Percentiles rank a stretch among this genome's conserved stretches.
These are phyloP conservation scores for Poeciliopsis retropinna DNA, from an alignment of 2,113 vertebrate genomes.

Conservation along the genomic window DNA sequence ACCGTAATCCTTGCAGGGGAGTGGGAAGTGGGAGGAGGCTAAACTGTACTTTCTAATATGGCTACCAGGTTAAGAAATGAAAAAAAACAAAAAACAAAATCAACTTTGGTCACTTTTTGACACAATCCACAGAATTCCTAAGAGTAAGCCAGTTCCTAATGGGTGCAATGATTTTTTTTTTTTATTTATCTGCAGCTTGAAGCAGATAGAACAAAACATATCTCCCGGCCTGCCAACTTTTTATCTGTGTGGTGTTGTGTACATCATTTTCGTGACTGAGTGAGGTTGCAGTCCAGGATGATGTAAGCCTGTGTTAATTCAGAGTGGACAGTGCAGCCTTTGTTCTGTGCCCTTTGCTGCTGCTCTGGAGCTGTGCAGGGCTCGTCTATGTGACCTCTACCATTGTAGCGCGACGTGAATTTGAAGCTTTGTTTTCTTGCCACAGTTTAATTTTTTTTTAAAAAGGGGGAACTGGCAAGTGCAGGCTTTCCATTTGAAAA, in stretches of 20 bases:
- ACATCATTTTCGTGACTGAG: slow-evolving; percentile 76
- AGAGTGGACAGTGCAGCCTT: slow-evolving; percentile 74
- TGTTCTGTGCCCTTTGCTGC: slow-evolving; percentile 77
- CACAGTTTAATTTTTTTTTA: slow-evolving; percentile 61
- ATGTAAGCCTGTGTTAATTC: slow-evolving; percentile 82
- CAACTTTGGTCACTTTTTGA: background rate
- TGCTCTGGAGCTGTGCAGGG: slow-evolving; percentile 62
- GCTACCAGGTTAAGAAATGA: slow-evolving; percentile 20
- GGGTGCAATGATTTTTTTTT: slow-evolving; percentile 35
- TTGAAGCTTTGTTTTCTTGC: slow-evolving; percentile 76
- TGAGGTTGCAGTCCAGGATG: slow-evolving; percentile 72
- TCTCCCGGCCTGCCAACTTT: slow-evolving; percentile 40
- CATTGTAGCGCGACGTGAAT: slow-evolving; percentile 73
- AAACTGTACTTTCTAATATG: slow-evolving; percentile 3
- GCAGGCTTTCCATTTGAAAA: slow-evolving; percentile 49
- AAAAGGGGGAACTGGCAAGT: slow-evolving; percentile 8
- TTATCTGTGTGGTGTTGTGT: slow-evolving; percentile 68
- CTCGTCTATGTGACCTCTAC: slow-evolving; percentile 74
- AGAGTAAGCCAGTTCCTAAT: slow-evolving; percentile 25
- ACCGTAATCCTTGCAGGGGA: slow-evolving; percentile 54
- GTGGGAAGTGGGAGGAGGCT: slow-evolving; percentile 19
- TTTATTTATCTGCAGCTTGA: slow-evolving; percentile 37
- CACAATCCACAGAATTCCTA: slow-evolving; percentile 19
- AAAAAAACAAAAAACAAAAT: slow-evolving; percentile 11
- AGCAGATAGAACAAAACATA: slow-evolving; percentile 20